Percentiles rank a stretch among this genome's conserved stretches.
phyloP scores from a whole-genome alignment of 2,113 vertebrate genomes.

The Hucho hucho region DNA sequence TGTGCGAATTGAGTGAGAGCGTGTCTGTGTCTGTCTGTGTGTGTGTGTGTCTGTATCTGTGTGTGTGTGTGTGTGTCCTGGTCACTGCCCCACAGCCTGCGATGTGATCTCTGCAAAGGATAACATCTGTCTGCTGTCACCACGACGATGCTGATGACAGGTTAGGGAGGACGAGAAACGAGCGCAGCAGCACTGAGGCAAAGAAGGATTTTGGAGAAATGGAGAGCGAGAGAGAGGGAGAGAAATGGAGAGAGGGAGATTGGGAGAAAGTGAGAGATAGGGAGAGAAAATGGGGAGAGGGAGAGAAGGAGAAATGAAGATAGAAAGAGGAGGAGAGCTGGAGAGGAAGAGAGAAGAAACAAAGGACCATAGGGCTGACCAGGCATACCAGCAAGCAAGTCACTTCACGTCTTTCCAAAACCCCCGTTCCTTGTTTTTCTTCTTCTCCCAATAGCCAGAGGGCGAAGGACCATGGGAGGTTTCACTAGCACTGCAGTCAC shows the following conservation, averaged over 20 bases:
- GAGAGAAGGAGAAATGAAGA: constrained; percentile 31
- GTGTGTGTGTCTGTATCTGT: constrained; percentile 25
- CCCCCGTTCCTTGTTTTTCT: constrained; percentile 49
- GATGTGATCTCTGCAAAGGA: constrained; percentile 86
- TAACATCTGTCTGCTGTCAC: constrained; percentile 95
- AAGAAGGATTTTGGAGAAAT: constrained; percentile 48
- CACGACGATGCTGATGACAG: constrained; percentile 83
- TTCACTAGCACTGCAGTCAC: constrained; percentile 10
- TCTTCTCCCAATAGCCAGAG: constrained; percentile 27
- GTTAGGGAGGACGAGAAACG: constrained; percentile 45
- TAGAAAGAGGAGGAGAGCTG: constrained; percentile 43
- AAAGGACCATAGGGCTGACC: constrained; percentile 46
- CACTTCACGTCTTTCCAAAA: constrained; percentile 63
- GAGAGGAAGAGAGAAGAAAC: neutral
- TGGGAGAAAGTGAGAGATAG: constrained; percentile 33
- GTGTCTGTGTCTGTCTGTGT: constrained; percentile 8
- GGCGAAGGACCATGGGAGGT: constrained; percentile 32
- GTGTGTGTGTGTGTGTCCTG: constrained; percentile 51
- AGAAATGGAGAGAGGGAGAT: constrained; percentile 29
- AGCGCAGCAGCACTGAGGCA: constrained; percentile 52
- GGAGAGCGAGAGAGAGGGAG: neutral
- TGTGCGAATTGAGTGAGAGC: constrained; percentile 10
- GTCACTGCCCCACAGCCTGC: constrained; percentile 78
- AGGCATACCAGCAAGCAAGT: constrained; percentile 56
- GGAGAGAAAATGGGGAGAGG: neutral